Evolutionary conservation across 64 coral and sea anemone genomes (phyloP).

Genomic region (Pocillopora verrucosa): DNA sequence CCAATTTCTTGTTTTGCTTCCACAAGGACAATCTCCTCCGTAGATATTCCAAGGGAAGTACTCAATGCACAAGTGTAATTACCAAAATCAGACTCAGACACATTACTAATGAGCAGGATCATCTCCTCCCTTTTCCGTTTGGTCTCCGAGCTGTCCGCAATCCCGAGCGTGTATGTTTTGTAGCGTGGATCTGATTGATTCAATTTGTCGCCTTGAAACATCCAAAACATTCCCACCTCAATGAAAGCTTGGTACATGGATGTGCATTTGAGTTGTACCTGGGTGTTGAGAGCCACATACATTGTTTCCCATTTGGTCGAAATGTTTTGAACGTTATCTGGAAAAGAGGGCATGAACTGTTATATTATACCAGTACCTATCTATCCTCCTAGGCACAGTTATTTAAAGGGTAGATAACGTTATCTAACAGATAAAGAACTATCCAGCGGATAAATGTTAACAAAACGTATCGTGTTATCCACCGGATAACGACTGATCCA

Average conservation of each 20-base stretch:
- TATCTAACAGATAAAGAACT: not conserved
- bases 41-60: not conserved
- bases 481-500: too few species aligned
- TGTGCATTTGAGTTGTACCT: slow-evolving; percentile 5
- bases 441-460: too few species aligned
- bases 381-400: too few species aligned
- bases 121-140: not conserved
- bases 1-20: not conserved
- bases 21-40: not conserved
- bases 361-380: not conserved
- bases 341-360: not conserved
- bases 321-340: slow-evolving; percentile 34
- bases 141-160: not conserved
- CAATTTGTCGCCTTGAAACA: slow-evolving; percentile 1
- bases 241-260: not conserved
- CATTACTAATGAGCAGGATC: not conserved
- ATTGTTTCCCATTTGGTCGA: slow-evolving; percentile 7
- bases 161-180: not conserved
- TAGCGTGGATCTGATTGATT: slow-evolving; percentile 7
- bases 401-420: not conserved
- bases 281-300: not conserved
- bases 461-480: too few species aligned
- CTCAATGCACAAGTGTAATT: slow-evolving; percentile 11
- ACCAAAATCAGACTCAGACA: slow-evolving; percentile 29
- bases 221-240: not conserved